phyloP scores from a whole-genome alignment of 1,140 invertebrate species.

The Amyelois transitella region DNA sequence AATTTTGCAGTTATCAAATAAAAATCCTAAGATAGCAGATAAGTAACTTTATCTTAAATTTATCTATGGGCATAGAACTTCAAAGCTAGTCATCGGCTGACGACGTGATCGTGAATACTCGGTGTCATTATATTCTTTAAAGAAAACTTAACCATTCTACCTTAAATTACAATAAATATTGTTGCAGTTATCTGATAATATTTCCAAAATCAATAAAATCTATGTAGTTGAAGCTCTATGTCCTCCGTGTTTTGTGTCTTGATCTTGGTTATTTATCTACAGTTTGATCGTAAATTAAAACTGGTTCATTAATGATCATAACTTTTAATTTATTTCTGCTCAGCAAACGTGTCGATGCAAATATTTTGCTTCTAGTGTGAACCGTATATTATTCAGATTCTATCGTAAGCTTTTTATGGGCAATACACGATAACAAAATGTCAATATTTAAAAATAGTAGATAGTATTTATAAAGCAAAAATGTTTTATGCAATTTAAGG shows the following conservation, averaged over 20 bases:
- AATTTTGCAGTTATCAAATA: too few species aligned
- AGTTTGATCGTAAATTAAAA: conserved; percentile 54
- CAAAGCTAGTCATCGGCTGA: too few species aligned
- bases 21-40: too few species aligned
- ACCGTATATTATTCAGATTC: conserved; percentile 24
- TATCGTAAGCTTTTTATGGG: conserved; percentile 9
- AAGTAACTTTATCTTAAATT: too few species aligned
- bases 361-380: conserved; percentile 34
- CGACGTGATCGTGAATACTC: too few species aligned
- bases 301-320: conserved; percentile 60
- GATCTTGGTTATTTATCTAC: conserved; percentile 39
- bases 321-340: conserved; percentile 50
- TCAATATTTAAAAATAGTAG: not conserved
- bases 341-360: conserved; percentile 35
- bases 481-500: too few species aligned
- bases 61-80: too few species aligned
- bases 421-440: not conserved
- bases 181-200: too few species aligned
- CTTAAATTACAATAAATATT: too few species aligned
- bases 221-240: not conserved
- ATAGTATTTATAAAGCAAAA: not conserved
- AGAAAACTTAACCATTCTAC: too few species aligned
- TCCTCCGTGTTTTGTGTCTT: not conserved
- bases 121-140: too few species aligned
- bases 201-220: too few species aligned